Percentiles rank a stretch among this genome's conserved stretches.
phyloP scores from a whole-genome alignment of 2,888 invertebrate species.

The Bhutanitis thaidina region DNA sequence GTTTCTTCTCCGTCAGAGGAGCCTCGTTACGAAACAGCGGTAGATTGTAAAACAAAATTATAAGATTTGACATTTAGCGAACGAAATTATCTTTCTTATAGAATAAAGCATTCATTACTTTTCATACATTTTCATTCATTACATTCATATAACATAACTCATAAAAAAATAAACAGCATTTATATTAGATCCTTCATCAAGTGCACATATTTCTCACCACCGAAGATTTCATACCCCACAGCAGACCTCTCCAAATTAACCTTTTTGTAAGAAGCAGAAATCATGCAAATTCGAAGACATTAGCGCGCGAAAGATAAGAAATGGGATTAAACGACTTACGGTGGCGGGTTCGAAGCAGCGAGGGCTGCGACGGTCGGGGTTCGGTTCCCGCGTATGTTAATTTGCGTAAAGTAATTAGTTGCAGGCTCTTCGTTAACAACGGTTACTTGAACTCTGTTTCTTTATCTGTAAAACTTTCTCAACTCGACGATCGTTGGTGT shows the following conservation, averaged over 20 bases:
- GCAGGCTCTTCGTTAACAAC: conserved; percentile 31
- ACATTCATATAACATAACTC: too few relatives aligned
- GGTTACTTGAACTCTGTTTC: conserved; percentile 5
- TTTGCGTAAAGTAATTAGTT: conserved; percentile 50
- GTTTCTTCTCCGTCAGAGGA: too few relatives aligned
- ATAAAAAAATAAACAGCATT: too few relatives aligned
- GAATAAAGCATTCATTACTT: too few relatives aligned
- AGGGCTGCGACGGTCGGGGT: conserved; percentile 1
- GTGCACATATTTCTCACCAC: not conserved
- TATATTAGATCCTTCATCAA: too few relatives aligned
- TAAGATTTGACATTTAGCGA: too few relatives aligned
- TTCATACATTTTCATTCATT: too few relatives aligned
- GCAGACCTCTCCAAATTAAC: conserved; percentile 25
- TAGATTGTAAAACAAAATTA: too few relatives aligned
- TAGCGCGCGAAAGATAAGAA: conserved; percentile 72
- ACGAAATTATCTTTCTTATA: too few relatives aligned
- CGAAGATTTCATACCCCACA: not conserved
- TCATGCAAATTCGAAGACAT: conserved; percentile 72
- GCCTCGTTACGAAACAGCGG: too few relatives aligned
- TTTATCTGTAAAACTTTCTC: conserved; percentile 1
- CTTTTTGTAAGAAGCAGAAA: conserved; percentile 48
- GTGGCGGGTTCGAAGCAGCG: conserved; percentile 26
- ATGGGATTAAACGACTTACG: conserved; percentile 64
- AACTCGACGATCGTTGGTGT: too few relatives aligned
- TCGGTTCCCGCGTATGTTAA: conserved; percentile 44